Percentiles rank a stretch among this genome's conserved stretches.
phyloP scores from a whole-genome alignment of 2,797 vertebrate species.

The Etheostoma perlongum region DNA sequence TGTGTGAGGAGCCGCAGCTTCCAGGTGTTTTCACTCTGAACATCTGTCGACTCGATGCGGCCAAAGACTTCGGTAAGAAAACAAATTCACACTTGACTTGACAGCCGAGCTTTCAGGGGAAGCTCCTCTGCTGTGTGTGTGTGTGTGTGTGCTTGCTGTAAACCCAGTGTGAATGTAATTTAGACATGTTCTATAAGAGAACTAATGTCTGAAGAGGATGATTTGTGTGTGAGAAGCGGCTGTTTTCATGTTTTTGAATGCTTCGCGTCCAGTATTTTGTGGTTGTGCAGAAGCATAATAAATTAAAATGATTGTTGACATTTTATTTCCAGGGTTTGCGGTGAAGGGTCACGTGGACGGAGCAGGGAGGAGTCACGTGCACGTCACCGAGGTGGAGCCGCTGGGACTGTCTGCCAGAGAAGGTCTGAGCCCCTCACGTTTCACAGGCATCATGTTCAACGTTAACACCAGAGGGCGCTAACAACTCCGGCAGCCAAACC shows the following conservation, averaged over 20 bases:
- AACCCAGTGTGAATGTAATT: neutral
- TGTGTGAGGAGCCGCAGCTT: constrained; percentile 85
- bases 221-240: no score
- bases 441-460: no score
- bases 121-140: no score
- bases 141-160: no score
- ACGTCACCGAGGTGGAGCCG: constrained; percentile 89
- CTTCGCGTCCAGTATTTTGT: no score
- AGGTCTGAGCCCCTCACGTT: constrained; percentile 76
- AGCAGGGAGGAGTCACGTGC: constrained; percentile 85
- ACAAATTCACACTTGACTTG: neutral
- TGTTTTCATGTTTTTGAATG: no score
- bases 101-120: no score
- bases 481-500: no score
- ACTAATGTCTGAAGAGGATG: no score
- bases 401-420: constrained; percentile 86
- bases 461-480: constrained; percentile 18
- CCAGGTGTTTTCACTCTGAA: constrained; percentile 58
- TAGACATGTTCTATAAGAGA: neutral
- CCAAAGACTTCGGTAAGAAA: constrained; percentile 77
- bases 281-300: no score
- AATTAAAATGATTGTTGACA: no score
- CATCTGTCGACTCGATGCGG: constrained; percentile 56
- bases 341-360: constrained; percentile 90
- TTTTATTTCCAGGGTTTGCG: constrained; percentile 84